phyloP scores from a whole-genome alignment of 2,888 invertebrate genomes.

The Stenchaetothrips biformis region DNA sequence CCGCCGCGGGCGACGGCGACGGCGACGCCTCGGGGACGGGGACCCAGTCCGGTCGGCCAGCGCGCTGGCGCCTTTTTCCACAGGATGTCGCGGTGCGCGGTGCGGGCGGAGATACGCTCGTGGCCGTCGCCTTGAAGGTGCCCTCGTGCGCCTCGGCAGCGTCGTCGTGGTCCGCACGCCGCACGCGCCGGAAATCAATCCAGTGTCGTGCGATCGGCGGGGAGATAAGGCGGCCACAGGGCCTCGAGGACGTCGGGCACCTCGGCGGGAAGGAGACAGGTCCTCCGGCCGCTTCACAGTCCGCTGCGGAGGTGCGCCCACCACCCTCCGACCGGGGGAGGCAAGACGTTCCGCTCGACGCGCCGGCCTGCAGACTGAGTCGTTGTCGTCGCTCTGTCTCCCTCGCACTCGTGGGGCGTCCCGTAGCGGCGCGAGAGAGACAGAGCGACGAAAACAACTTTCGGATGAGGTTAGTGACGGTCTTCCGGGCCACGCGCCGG shows the following conservation, averaged over 20 bases:
- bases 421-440: too few species aligned
- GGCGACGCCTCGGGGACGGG: too few species aligned
- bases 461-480: not conserved
- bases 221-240: not conserved
- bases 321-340: not conserved
- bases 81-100: not conserved
- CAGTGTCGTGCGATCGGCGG: not conserved
- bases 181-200: constrained; percentile 7
- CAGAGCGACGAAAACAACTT: not conserved
- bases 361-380: not conserved
- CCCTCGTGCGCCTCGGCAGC: not conserved
- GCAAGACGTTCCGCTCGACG: not conserved
- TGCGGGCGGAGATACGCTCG: not conserved
- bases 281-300: not conserved
- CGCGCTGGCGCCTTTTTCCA: not conserved
- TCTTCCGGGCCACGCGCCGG: not conserved
- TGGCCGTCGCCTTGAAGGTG: not conserved
- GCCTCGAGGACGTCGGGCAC: not conserved
- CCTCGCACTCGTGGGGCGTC: too few species aligned
- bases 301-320: not conserved
- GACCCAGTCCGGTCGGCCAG: not conserved
- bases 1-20: not conserved
- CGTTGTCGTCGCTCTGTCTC: too few species aligned
- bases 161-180: not conserved
- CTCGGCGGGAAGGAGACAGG: not conserved